Base-by-base conservation (phyloP, 23 tunicate genomes). In the Pegea sp. region DNA sequence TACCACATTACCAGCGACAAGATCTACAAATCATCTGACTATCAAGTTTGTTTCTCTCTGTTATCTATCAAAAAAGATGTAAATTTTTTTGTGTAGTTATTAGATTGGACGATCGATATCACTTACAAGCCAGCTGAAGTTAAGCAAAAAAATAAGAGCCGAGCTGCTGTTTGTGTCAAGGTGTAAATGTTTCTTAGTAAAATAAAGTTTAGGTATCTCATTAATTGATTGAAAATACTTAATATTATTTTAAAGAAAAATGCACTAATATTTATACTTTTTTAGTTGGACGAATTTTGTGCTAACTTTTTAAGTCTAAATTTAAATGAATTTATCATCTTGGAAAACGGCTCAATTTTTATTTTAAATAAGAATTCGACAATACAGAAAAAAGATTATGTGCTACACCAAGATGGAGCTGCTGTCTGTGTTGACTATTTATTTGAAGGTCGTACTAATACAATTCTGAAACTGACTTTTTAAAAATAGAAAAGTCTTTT, bases 81-180 rank as follows among this genome's bases (percentile, higher is more conserved):
- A 7, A 5, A 34, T 34, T 5, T 63, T 30, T 7, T 11, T 64
- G 29, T 4, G 8, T 58, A 84, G 95, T 27, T 84, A 34, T 55
- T 84, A 31, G 95, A 84, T 51, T 84, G 81, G 84, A 52, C 33
- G 3, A 58, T 84, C 25, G 44, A 59, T 1, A 30, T 84, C 0
- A 58, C 26, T 16, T 52, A 63, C 21, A 57, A 64, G 29, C 68
- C 53, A 0, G 31, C 57, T 3, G 59, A 57, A 5, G 22, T 25
- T 23, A 31, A 38, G 11, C 59, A 57, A 34, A 23, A 64, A 5
- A 72, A 67, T 23, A 63, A 68, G 30, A 73, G 84, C 2, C 38
- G 95, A 26, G 81, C 58, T 24, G 71, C 49, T 30, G 95, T 84
- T 44, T 84, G 95, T 53, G 66, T 24, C 5, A 7, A 50, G 44